Evolutionary conservation across 1,140 invertebrate genomes (phyloP).

Genomic region (Anagrus nilaparvatae): DNA sequence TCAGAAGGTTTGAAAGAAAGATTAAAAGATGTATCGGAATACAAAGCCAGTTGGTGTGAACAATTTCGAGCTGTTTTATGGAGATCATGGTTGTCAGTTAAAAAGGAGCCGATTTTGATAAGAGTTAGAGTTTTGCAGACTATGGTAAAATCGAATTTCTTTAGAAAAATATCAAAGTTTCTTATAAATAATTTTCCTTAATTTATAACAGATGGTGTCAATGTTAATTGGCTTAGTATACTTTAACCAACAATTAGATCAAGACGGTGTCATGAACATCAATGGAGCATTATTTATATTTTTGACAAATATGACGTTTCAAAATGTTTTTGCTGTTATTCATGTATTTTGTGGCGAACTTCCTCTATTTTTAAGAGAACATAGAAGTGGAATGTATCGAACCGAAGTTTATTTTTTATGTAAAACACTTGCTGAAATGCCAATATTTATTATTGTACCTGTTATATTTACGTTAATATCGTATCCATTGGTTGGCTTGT

Average conservation of each 20-base stretch:
- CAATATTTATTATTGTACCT: constrained; percentile 71
- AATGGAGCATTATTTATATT: constrained; percentile 92
- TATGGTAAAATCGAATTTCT: constrained; percentile 52
- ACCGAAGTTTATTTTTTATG: constrained; percentile 88
- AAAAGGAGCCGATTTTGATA: constrained; percentile 82
- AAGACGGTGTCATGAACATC: constrained; percentile 90
- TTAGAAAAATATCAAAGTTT: not conserved
- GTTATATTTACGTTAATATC: constrained; percentile 73
- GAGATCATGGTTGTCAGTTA: constrained; percentile 78
- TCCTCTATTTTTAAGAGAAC: constrained; percentile 84
- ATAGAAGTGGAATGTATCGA: constrained; percentile 85
- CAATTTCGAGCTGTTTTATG: constrained; percentile 85
- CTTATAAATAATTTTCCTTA: constrained; percentile 2
- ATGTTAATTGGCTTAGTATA: constrained; percentile 82
- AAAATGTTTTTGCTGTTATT: constrained; percentile 81
- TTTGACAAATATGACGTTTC: constrained; percentile 88
- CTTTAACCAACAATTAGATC: constrained; percentile 70
- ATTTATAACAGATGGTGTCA: constrained; percentile 60
- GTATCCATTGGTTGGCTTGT: constrained; percentile 82
- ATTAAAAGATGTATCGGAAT: constrained; percentile 41
- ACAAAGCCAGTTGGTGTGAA: constrained; percentile 77
- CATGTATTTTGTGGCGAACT: constrained; percentile 91
- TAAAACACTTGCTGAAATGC: constrained; percentile 82
- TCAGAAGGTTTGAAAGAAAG: constrained; percentile 8
- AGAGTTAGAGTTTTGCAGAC: constrained; percentile 83